phyloP scores from a whole-genome alignment of 2,888 invertebrate species.

The Harmothoe impar region DNA sequence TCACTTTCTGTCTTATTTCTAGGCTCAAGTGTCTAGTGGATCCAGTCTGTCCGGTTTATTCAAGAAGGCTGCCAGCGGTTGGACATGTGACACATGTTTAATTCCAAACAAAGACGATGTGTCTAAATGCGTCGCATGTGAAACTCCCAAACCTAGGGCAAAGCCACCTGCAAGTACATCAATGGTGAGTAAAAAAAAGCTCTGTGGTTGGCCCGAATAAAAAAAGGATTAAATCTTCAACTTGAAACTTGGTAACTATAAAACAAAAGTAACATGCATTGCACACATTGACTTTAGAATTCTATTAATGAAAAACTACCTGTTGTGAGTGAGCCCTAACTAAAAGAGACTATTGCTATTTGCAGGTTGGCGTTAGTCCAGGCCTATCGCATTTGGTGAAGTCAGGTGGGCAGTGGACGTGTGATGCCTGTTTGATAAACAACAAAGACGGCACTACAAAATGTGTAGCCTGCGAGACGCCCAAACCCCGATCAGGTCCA shows the following conservation, averaged over 20 bases:
- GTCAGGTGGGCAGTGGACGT: slow-evolving; percentile 57
- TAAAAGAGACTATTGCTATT: not conserved
- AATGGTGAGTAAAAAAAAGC: not conserved
- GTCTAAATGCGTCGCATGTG: slow-evolving; percentile 78
- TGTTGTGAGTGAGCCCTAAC: too few species aligned
- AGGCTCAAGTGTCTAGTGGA: not conserved
- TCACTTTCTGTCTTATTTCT: not conserved
- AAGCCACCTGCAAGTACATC: slow-evolving; percentile 7
- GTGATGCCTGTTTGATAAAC: slow-evolving; percentile 76
- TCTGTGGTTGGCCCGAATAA: too few species aligned
- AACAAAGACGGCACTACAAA: slow-evolving; percentile 73
- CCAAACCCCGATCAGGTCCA: slow-evolving; percentile 74
- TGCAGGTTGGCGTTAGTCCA: not conserved
- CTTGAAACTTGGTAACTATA: too few species aligned
- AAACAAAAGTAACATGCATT: too few species aligned
- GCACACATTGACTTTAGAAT: too few species aligned
- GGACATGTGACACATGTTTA: slow-evolving; percentile 74
- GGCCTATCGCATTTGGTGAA: slow-evolving; percentile 23
- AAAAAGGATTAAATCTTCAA: too few species aligned
- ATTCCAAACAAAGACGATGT: slow-evolving; percentile 74
- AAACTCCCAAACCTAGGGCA: slow-evolving; percentile 77
- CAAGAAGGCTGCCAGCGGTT: slow-evolving; percentile 43
- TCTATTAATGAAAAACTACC: too few species aligned
- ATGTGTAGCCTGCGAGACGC: slow-evolving; percentile 80
- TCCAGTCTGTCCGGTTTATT: slow-evolving; percentile 39